Evolutionary conservation across 1,140 invertebrate genomes (phyloP).

Genomic region (Brachionus sp.): DNA sequence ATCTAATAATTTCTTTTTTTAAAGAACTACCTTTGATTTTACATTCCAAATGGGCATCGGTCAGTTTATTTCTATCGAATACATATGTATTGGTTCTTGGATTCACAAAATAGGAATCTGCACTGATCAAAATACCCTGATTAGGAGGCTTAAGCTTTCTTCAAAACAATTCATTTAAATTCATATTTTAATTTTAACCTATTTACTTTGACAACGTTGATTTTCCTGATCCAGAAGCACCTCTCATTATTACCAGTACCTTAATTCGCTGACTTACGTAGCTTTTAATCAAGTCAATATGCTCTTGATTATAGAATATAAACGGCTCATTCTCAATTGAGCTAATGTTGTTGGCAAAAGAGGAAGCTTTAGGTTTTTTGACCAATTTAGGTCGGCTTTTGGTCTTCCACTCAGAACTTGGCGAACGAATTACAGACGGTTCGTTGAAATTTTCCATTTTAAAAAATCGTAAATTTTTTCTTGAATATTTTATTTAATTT

Average conservation of each 20-base stretch:
- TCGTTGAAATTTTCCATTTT: neutral
- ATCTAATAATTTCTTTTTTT: neutral
- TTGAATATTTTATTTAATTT: conserved; percentile 1
- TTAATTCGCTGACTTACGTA: neutral
- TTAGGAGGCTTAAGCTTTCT: neutral
- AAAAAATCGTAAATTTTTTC: neutral
- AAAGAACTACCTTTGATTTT: neutral
- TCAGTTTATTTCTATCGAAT: conserved; percentile 34
- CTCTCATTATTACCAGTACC: conserved; percentile 34
- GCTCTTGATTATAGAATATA: neutral
- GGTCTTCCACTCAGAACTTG: neutral
- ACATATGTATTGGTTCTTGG: neutral
- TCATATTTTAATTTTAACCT: neutral
- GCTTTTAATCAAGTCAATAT: neutral
- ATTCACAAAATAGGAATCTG: conserved; percentile 14
- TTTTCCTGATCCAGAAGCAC: conserved; percentile 41
- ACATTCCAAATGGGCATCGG: conserved; percentile 15
- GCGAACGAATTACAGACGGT: neutral
- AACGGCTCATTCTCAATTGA: neutral
- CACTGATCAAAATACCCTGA: neutral
- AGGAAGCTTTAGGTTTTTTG: neutral
- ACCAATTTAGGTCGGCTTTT: neutral
- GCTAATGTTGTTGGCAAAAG: neutral
- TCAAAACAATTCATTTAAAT: neutral
- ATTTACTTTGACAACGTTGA: conserved; percentile 37